A percentile compares a stretch with the other conserved stretches of the same genome.
Conservation (phyloP, 2,113 vertebrate genomes). For the Isurus oxyrinchus region DNA sequence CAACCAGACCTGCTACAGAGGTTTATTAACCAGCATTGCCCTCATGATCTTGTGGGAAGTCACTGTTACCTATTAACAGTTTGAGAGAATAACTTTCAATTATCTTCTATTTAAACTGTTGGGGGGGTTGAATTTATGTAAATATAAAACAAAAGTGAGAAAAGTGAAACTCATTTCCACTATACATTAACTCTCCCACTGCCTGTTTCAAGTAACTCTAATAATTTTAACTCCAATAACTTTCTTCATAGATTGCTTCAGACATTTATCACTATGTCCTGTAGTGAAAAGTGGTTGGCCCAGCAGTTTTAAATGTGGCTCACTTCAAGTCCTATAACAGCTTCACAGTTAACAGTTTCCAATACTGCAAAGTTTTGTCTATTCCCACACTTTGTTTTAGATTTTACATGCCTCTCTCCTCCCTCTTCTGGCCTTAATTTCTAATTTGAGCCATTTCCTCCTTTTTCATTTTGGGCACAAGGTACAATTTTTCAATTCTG, state of each 20-base stretch:
- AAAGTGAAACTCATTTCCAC: slow-evolving; percentile 13
- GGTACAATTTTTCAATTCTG: background rate
- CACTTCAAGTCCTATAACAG: background rate
- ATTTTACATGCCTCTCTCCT: background rate
- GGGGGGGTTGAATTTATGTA: background rate
- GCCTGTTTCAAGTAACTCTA: background rate
- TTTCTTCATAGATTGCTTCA: background rate
- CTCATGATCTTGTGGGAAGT: background rate
- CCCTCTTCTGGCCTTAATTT: background rate
- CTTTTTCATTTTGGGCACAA: background rate
- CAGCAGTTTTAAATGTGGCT: background rate
- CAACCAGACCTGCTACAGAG: background rate
- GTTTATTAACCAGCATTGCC: background rate
- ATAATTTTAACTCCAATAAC: background rate
- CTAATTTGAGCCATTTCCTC: background rate
- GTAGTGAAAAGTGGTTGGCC: background rate
- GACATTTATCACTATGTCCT: too few relatives aligned
- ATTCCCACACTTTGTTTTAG: background rate
- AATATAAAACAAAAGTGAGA: background rate
- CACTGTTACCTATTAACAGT: background rate
- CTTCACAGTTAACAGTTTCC: background rate
- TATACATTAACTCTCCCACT: background rate
- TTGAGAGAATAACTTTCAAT: background rate
- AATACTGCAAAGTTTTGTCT: background rate
- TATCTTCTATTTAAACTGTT: background rate